Base-by-base conservation (phyloP, 2,888 invertebrate species). In the Caenorhabditis angaria region DNA sequence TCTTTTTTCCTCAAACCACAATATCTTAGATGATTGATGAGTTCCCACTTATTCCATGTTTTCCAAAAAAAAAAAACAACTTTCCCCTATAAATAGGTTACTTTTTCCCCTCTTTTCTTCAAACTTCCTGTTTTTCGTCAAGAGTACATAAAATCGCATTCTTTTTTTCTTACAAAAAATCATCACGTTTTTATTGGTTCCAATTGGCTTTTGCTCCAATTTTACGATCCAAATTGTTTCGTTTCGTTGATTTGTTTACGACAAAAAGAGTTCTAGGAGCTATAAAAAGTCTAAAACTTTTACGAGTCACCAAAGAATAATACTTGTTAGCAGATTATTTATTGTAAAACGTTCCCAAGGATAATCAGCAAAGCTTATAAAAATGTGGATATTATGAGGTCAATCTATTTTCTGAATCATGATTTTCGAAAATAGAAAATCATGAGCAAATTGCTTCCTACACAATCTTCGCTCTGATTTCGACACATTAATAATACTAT, bases 261-360 rank as follows among this genome's bases (percentile, higher is more conserved):
- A 70, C 65, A 65, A 65, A 70, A 70, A 65, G 70, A 65, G 61
- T 65, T 20, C 64, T 64, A 57, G n/a, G n/a, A n/a, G n/a, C n/a
- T n/a, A n/a, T n/a, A n/a, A n/a, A n/a, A n/a, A n/a, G n/a, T n/a
- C n/a, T n/a, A n/a, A n/a, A n/a, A n/a, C n/a, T n/a, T n/a, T n/a
- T n/a, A n/a, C n/a, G n/a, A n/a, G n/a, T n/a, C n/a, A n/a, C n/a
- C n/a, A n/a, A n/a, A n/a, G n/a, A n/a, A n/a, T n/a, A n/a, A n/a
- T n/a, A n/a, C n/a, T n/a, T n/a, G n/a, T n/a, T n/a, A n/a, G n/a
- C n/a, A n/a, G n/a, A n/a, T n/a, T n/a, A n/a, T n/a, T n/a, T n/a
- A n/a, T n/a, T n/a, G n/a, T n/a, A n/a, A n/a, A n/a, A n/a, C n/a
- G n/a, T n/a, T n/a, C n/a, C n/a, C n/a, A n/a, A n/a, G n/a, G n/a